A percentile compares a stretch with the other conserved stretches of the same genome.
phyloP scores from a whole-genome alignment of 2,113 vertebrate species.

The Ammodytes dubius region DNA sequence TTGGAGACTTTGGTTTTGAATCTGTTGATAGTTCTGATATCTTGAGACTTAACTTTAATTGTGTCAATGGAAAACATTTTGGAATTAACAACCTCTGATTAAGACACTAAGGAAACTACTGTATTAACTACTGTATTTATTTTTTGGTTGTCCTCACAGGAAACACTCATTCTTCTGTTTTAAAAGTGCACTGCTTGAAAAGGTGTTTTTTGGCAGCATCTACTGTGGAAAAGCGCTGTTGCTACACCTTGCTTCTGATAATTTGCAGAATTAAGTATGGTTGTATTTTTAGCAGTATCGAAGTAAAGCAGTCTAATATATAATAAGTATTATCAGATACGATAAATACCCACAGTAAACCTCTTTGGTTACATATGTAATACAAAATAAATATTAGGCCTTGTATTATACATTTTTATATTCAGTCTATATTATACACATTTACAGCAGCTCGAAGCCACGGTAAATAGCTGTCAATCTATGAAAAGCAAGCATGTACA shows the following conservation, averaged over 20 bases:
- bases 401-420: too few relatives aligned
- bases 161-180: not conserved
- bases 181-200: too few relatives aligned
- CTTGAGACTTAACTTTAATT: too few relatives aligned
- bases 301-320: not conserved
- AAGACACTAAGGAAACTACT: not conserved
- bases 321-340: not conserved
- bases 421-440: not conserved
- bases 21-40: too few relatives aligned
- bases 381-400: not conserved
- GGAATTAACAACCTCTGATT: not conserved
- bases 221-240: too few relatives aligned
- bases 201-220: too few relatives aligned
- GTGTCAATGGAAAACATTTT: not conserved
- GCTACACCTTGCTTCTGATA: too few relatives aligned
- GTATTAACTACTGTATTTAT: not conserved
- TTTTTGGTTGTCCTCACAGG: not conserved
- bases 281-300: not conserved
- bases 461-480: constrained; percentile 13
- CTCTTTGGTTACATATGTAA: not conserved
- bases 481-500: constrained; percentile 26
- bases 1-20: not conserved
- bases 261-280: too few relatives aligned
- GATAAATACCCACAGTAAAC: too few relatives aligned
- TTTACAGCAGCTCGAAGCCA: not conserved